phyloP scores from a whole-genome alignment of 2,113 vertebrate genomes.

The Rhinoderma darwinii region DNA sequence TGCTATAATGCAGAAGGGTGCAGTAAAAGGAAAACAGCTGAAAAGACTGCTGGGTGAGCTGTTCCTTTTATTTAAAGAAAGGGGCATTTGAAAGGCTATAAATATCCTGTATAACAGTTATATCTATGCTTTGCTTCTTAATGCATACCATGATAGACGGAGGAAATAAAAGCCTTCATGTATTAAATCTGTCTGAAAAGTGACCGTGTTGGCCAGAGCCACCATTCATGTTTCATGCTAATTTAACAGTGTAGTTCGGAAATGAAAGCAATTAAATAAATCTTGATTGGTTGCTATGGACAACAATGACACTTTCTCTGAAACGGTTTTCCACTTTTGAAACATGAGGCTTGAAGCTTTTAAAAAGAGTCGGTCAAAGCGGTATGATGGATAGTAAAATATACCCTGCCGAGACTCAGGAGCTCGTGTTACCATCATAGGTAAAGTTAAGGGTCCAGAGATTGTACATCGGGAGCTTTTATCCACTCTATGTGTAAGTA shows the following conservation, averaged over 20 bases:
- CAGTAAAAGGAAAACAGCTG: slow-evolving; percentile 39
- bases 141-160: neutral
- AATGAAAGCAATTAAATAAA: neutral
- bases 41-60: slow-evolving; percentile 53
- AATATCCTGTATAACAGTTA: neutral
- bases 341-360: too few relatives aligned
- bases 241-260: neutral
- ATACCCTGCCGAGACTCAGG: neutral
- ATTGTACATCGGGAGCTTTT: too few relatives aligned
- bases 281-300: too few relatives aligned
- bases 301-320: too few relatives aligned
- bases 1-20: slow-evolving; percentile 28
- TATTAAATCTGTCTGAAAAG: neutral
- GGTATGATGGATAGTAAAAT: too few relatives aligned
- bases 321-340: too few relatives aligned
- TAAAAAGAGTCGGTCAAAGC: too few relatives aligned
- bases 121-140: neutral
- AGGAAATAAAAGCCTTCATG: neutral
- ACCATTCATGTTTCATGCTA: neutral
- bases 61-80: slow-evolving; percentile 34
- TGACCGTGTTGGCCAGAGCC: neutral
- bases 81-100: neutral
- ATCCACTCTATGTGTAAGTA: too few relatives aligned
- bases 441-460: neutral
- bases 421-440: neutral